phyloP scores from a whole-genome alignment of 2,113 vertebrate genomes.

The Eudyptes chrysolophus region DNA sequence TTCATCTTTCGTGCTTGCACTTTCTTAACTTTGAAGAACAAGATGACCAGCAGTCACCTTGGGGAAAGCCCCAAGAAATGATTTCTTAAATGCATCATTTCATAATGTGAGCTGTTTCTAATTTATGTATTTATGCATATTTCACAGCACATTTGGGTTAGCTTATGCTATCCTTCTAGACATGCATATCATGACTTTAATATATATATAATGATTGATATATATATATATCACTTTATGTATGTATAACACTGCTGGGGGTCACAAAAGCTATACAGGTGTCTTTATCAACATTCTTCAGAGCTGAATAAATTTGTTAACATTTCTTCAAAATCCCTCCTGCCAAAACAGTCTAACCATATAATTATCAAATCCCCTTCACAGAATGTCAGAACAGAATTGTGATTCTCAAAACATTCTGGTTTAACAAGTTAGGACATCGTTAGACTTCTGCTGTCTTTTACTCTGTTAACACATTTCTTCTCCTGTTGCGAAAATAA shows the following conservation, averaged over 20 bases:
- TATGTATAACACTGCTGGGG: not conserved
- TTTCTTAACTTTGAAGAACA: not conserved
- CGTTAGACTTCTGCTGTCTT: not conserved
- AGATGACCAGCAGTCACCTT: not conserved
- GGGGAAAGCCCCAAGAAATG: not conserved
- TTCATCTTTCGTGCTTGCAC: not conserved
- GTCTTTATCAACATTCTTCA: not conserved
- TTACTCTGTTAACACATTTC: not conserved
- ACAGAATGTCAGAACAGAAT: not conserved
- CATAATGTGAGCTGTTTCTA: not conserved
- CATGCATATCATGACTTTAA: rapidly evolving
- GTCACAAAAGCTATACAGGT: not conserved
- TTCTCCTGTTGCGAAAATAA: not conserved
- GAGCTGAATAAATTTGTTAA: not conserved
- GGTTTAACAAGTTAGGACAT: not conserved
- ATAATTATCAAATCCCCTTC: not conserved
- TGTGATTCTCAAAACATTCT: not conserved
- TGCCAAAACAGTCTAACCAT: not conserved
- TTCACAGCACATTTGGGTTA: not conserved
- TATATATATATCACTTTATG: not conserved
- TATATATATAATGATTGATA: not conserved
- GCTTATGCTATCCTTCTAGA: not conserved
- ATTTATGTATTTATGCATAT: not conserved
- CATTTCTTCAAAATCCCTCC: not conserved
- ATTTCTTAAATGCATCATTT: not conserved